phyloP scores from a whole-genome alignment of 2,113 vertebrate genomes.

The Proterorhinus semilunaris region DNA sequence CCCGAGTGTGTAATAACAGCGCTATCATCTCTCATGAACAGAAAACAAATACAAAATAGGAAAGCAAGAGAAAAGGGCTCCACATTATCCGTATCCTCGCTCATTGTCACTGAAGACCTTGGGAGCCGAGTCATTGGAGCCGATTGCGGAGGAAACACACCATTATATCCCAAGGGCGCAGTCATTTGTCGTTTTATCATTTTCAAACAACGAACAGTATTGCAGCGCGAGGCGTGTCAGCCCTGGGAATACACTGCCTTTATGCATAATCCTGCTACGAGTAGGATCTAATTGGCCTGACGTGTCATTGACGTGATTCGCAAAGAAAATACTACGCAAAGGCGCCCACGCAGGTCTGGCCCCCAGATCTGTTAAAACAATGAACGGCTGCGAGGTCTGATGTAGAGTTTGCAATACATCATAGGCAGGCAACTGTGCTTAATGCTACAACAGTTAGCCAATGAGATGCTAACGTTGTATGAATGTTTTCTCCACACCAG shows the following conservation, averaged over 20 bases:
- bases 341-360: conserved; percentile 29
- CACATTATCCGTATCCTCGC: not conserved
- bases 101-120: not conserved
- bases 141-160: not conserved
- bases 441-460: too few relatives aligned
- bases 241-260: not conserved
- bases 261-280: conserved; percentile 15
- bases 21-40: too few relatives aligned
- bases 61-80: not conserved
- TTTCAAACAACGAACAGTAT: not conserved
- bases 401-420: too few relatives aligned
- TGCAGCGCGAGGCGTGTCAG: not conserved
- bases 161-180: not conserved
- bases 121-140: not conserved
- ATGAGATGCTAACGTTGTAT: too few relatives aligned
- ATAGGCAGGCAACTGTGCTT: too few relatives aligned
- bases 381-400: not conserved
- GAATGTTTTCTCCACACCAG: too few relatives aligned
- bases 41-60: too few relatives aligned
- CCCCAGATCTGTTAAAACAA: conserved; percentile 25
- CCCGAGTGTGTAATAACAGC: too few relatives aligned
- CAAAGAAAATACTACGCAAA: conserved; percentile 10
- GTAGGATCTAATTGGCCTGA: not conserved
- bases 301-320: not conserved
- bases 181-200: not conserved